Evolutionary conservation across 2,113 vertebrate genomes (phyloP).

Genomic region (Arenaria interpres): DNA sequence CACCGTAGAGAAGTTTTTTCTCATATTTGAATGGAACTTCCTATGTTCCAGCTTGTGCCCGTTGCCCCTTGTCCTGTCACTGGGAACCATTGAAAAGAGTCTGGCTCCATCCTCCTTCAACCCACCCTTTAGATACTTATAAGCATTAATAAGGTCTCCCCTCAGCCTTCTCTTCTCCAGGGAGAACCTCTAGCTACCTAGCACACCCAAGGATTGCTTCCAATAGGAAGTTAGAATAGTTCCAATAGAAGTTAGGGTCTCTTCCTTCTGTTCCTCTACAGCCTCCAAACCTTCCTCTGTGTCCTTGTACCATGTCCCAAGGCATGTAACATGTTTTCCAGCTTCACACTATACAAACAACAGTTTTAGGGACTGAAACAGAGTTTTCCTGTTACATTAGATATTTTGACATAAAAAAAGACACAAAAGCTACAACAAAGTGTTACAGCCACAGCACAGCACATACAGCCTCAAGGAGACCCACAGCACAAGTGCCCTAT

Average conservation of each 20-base stretch:
- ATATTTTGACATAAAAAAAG: background rate
- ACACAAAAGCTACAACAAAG: background rate
- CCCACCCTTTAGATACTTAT: too few species aligned
- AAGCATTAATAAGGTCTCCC: too few species aligned
- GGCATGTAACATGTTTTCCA: background rate
- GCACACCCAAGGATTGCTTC: background rate
- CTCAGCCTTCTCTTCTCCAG: too few species aligned
- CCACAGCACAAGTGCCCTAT: accelerated
- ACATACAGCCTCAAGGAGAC: accelerated
- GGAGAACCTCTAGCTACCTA: background rate
- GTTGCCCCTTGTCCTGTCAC: too few species aligned
- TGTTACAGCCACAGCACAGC: background rate
- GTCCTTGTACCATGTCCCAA: background rate
- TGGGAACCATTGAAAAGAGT: too few species aligned
- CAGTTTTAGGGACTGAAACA: background rate
- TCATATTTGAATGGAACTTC: too few species aligned
- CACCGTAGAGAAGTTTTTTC: too few species aligned
- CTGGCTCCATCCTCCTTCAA: too few species aligned
- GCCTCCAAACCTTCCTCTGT: background rate
- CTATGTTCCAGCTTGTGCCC: too few species aligned
- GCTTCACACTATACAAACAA: background rate
- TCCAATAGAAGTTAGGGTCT: background rate
- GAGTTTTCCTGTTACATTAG: background rate
- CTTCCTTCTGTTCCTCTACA: background rate
- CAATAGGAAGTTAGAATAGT: background rate